Conservation (phyloP, 2,797 vertebrate genomes). For the Mormyrus hasselquistii region DNA sequence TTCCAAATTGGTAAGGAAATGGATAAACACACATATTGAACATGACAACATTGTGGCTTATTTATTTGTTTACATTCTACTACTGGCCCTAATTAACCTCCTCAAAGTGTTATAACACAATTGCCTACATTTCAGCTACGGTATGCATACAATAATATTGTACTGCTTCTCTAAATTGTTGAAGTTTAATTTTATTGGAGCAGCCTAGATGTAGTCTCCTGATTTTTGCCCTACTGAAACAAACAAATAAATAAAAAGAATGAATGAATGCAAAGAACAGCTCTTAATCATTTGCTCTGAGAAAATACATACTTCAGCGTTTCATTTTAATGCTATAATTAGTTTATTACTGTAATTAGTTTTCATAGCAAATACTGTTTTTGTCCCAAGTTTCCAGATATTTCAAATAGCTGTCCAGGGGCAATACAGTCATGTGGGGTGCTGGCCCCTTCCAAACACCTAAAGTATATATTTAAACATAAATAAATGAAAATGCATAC, state of each 20-base stretch:
- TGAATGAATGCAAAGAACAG: background rate
- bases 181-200: background rate
- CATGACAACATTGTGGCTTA: constrained; percentile 30
- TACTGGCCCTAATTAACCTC: constrained; percentile 5
- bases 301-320: background rate
- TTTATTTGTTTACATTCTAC: constrained; percentile 13
- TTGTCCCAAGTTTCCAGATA: background rate
- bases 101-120: background rate
- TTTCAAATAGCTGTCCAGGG: background rate
- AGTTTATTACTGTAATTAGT: background rate
- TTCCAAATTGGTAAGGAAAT: constrained; percentile 26
- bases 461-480: background rate
- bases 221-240: background rate
- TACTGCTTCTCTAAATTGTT: background rate
- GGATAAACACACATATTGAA: constrained; percentile 28
- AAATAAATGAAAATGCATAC: background rate
- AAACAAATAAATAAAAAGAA: background rate
- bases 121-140: background rate
- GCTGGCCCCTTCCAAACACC: background rate
- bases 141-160: background rate
- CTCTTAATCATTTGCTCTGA: background rate
- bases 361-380: background rate
- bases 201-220: background rate
- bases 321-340: background rate
- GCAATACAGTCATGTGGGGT: background rate